A percentile compares a stretch with the other conserved stretches of the same genome.
phyloP scores from a whole-genome alignment of 2,888 invertebrate species.

The Meganola albula region DNA sequence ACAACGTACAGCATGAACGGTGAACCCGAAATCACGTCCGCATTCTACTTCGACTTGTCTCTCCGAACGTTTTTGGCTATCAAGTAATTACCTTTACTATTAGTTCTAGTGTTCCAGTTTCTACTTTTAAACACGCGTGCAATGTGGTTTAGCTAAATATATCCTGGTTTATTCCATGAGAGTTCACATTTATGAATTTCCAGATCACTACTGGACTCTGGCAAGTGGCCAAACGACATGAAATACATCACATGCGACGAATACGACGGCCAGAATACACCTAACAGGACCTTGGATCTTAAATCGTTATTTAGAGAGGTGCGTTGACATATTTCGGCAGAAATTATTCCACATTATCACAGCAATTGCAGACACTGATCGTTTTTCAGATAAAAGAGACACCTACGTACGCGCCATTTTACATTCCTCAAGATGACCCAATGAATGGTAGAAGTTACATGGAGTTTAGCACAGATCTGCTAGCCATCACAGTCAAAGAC shows the following conservation, averaged over 20 bases:
- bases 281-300: constrained; percentile 84
- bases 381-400: constrained; percentile 75
- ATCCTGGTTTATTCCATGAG: constrained; percentile 59
- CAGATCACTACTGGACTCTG: constrained; percentile 83
- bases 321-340: constrained; percentile 34
- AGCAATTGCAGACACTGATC: constrained; percentile 5
- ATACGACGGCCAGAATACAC: constrained; percentile 86
- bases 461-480: constrained; percentile 85
- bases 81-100: constrained; percentile 78
- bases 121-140: constrained; percentile 47
- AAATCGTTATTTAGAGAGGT: constrained; percentile 83
- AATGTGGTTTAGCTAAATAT: constrained; percentile 56
- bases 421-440: constrained; percentile 77
- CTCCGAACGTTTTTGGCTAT: constrained; percentile 84
- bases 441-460: constrained; percentile 85
- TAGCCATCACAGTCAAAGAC: constrained; percentile 83
- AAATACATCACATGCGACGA: constrained; percentile 87
- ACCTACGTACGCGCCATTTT: constrained; percentile 83
- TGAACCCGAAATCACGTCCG: constrained; percentile 86
- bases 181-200: constrained; percentile 62
- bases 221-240: constrained; percentile 85
- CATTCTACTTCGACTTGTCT: constrained; percentile 93
- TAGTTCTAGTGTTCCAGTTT: constrained; percentile 43
- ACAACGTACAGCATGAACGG: constrained; percentile 84
- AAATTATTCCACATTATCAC: neutral